A percentile compares a stretch with the other conserved stretches of the same genome.
Evolutionary conservation across 2,797 vertebrate genomes (phyloP).

Genomic region (Borostomias antarcticus): DNA sequence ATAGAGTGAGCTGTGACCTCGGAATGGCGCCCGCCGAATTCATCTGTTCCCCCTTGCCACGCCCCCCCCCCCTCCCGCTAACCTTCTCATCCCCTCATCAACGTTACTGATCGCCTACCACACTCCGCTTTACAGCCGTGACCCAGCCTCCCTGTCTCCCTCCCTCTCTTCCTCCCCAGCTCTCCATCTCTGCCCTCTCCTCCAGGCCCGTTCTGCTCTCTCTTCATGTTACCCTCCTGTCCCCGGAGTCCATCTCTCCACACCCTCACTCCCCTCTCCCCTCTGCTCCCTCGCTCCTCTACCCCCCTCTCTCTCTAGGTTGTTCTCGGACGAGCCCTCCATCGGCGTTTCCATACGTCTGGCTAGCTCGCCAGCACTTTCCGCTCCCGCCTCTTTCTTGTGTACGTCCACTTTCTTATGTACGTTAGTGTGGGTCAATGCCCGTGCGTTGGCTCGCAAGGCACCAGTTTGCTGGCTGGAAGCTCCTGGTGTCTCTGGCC

Average conservation of each 20-base stretch:
- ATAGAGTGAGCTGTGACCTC: constrained; percentile 46
- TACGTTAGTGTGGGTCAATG: too few species aligned
- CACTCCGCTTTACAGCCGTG: neutral
- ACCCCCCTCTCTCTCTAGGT: too few species aligned
- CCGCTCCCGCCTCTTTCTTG: too few species aligned
- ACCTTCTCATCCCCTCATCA: constrained; percentile 16
- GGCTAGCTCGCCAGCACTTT: too few species aligned
- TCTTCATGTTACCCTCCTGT: neutral
- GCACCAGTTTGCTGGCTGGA: too few species aligned
- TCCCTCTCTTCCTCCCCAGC: constrained; percentile 1
- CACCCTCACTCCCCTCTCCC: neutral
- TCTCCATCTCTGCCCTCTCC: neutral
- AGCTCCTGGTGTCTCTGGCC: too few species aligned
- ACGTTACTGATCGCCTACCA: constrained; percentile 15
- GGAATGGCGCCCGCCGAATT: constrained; percentile 23
- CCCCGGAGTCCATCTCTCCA: too few species aligned
- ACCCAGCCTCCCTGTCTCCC: neutral
- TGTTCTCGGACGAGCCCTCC: too few species aligned
- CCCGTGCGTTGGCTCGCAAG: too few species aligned
- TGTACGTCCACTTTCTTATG: too few species aligned
- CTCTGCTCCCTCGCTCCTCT: neutral
- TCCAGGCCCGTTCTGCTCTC: neutral
- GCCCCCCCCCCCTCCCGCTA: constrained; percentile 20
- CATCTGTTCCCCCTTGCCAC: constrained; percentile 29
- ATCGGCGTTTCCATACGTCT: too few species aligned